Base-by-base conservation (phyloP, 2,113 vertebrate species). In the Machaerirhynchus nigripectus region DNA sequence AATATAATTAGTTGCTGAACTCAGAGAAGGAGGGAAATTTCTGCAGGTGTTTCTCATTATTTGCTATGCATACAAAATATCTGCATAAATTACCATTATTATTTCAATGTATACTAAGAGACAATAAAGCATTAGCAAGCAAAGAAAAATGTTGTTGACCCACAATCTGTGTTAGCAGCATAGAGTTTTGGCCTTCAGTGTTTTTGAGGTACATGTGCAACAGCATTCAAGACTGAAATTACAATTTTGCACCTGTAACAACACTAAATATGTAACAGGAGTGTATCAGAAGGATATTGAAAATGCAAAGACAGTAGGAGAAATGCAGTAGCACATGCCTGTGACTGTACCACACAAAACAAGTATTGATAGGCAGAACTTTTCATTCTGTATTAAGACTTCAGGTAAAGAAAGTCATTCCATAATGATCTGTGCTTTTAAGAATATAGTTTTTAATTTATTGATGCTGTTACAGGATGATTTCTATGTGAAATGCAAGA, bases 1-100 rank as follows among this genome's bases (percentile, higher is more conserved):
- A 99, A 99, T 99, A 99, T 98, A 99, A 99, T 99, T 98, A 99
- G 98, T 99, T 98, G 97, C 98, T 98, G 98, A 99, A 99, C 98
- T 99, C 98, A 94, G 98, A 98, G 98, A 98, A 98, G 98, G 98
- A 98, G 98, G 98, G 97, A 98, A 98, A 98, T 97, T 98, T 98
- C 97, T 97, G 99, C 99, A 99, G 99, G 99, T 99, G 99, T 99
- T 98, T 98, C 98, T 98, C 98, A 98, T 98, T 98, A 98, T 98
- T 98, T 98, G 96, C 98, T 98, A 98, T 98, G 98, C 98, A 98
- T 98, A 98, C 97, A 98, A 98, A 98, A 98, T 98, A 98, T 98
- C 98, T 97, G 98, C 98, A 98, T 98, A 98, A 98, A 98, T 98
- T 98, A 98, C 98, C 98, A 98, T 98, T 98, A 98, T 98, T 98